Evolutionary conservation across 2,113 vertebrate genomes (phyloP), one percentile per base, ranked within the genome.

Genomic region (Aegithalos caudatus): DNA sequence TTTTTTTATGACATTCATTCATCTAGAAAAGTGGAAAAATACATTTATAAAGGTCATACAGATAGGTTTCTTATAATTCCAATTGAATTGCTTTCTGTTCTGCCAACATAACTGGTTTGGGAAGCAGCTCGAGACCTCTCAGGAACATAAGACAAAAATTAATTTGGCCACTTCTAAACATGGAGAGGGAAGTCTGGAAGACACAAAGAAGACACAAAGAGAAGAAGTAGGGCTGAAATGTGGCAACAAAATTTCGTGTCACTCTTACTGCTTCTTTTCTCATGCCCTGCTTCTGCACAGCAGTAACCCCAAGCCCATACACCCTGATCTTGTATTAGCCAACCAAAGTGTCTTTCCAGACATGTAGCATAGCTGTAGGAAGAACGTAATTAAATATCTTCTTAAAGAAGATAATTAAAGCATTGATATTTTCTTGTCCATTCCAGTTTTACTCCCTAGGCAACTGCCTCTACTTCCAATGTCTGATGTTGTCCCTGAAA

Each of bases 1-100:
- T 79, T 89, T 72, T 88, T 95, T 92, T 95, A 60, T 7, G 2
- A 70, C 35, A 74, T 95, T 90, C 38, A 95, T 92, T 96, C 60
- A n/a, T 95, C 56, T 88, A 62, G 71, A 93, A 95, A 93, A 83
- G 47, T 83, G 56, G 71, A 86, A 95, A 94, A 92, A 93, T 81
- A 71, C 56, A 60, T 90, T 94, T 96, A 71, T 78, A 96, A 96
- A 96, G 67, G 81, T 94, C 70, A 86, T 67, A 90, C 90, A 96
- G 92, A 95, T 85, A 70, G 29, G 19, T 88, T 96, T 88, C 38
- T 66, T 93, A 44, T 67, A 90, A 88, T 71, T 67, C 29, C 79
- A 92, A 14, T 72, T 85, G 54, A 95, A 95, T 60, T 93, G 29
- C 82, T 92, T 81, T 93, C 60, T 73, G 31, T 93, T 91, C 76